Evolutionary conservation across 2,113 vertebrate species (phyloP).

Genomic region (Psammodynastes pulverulentus): DNA sequence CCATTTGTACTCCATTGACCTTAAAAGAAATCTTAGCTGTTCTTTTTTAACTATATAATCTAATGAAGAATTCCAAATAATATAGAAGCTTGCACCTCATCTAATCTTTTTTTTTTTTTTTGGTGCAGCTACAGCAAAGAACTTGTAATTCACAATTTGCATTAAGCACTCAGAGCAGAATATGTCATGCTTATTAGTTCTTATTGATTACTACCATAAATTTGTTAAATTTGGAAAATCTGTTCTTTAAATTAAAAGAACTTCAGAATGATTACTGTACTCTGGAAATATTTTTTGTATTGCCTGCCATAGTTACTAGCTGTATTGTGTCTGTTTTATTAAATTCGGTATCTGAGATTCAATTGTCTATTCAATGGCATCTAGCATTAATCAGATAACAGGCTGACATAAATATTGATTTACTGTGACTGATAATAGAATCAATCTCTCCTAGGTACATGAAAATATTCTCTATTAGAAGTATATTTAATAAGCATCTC

Average conservation of each 20-base stretch:
- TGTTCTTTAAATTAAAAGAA: not conserved
- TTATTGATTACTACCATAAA: not conserved
- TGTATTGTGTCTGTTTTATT: constrained; percentile 25
- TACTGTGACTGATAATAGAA: constrained; percentile 60
- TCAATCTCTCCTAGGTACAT: constrained; percentile 50
- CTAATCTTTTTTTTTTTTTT: not conserved
- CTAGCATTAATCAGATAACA: constrained; percentile 58
- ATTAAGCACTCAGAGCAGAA: not conserved
- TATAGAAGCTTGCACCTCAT: not conserved
- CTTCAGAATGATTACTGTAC: constrained; percentile 37
- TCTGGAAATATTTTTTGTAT: constrained; percentile 53
- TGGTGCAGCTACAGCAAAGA: not conserved
- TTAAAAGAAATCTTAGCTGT: not conserved
- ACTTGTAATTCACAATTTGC: not conserved
- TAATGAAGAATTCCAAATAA: not conserved
- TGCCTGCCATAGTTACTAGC: constrained; percentile 43
- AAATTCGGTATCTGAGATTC: constrained; percentile 24
- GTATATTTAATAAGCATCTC: constrained; percentile 45
- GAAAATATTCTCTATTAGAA: constrained; percentile 53
- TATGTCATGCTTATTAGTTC: constrained; percentile 14
- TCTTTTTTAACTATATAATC: not conserved
- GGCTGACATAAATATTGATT: constrained; percentile 32
- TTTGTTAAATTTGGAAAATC: constrained; percentile 14
- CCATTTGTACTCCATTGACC: not conserved
- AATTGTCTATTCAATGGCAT: constrained; percentile 50